Percentiles rank a stretch among this genome's conserved stretches.
Conservation (phyloP, 2,113 vertebrate species). For the Thryonomys swinderianus region DNA sequence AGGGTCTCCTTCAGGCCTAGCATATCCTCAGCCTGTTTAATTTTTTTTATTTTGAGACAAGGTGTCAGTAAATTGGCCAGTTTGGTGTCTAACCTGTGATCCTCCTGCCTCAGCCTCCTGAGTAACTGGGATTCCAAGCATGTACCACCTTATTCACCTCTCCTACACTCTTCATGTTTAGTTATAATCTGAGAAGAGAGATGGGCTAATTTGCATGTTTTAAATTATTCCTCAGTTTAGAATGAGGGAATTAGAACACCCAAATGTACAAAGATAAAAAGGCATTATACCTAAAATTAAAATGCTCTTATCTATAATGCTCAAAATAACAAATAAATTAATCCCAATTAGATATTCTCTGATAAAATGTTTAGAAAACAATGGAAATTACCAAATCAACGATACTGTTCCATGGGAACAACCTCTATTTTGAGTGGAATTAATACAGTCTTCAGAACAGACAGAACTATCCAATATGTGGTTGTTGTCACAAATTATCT, state of each 20-base stretch:
- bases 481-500: not conserved
- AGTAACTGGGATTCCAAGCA: not conserved
- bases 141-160: not conserved
- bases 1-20: not conserved
- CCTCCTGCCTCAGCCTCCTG: not conserved
- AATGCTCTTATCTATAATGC: not conserved
- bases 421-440: not conserved
- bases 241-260: slow-evolving; percentile 36
- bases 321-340: slow-evolving; percentile 44
- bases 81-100: not conserved
- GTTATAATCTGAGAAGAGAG: not conserved
- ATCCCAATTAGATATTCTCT: not conserved
- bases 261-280: not conserved
- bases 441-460: not conserved
- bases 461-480: not conserved
- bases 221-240: slow-evolving; percentile 44
- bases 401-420: not conserved
- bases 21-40: not conserved
- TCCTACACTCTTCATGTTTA: not conserved
- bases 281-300: slow-evolving; percentile 45
- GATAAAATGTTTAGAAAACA: not conserved
- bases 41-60: not conserved
- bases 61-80: not conserved
- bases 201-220: slow-evolving; percentile 40
- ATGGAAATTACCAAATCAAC: not conserved